A percentile compares a stretch with the other conserved stretches of the same genome.
Evolutionary conservation across 37 sponge, comb jelly and placozoan genomes (phyloP).

Genomic region (Hormiphora californensis): DNA sequence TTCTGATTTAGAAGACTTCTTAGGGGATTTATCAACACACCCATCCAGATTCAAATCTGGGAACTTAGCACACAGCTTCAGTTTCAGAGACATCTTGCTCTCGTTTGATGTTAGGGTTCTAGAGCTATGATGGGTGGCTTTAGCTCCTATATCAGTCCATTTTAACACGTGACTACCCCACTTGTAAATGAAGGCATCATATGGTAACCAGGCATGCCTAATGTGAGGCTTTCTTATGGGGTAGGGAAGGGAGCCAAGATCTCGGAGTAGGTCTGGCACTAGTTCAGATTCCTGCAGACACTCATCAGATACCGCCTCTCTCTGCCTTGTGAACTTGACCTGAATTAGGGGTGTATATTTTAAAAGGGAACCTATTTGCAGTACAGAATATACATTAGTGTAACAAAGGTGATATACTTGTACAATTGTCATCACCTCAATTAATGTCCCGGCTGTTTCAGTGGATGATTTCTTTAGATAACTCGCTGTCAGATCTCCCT

Average conservation of each 20-base stretch:
- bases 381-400: too few species aligned
- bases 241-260: background rate
- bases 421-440: background rate
- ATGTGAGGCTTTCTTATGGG: background rate
- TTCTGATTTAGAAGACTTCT: background rate
- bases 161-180: background rate
- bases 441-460: background rate
- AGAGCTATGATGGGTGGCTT: background rate
- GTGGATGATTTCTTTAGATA: background rate
- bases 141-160: background rate
- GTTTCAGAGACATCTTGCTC: background rate
- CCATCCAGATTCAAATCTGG: background rate
- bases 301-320: background rate
- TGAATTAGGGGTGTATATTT: too few species aligned
- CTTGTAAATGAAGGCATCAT: background rate
- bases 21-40: background rate
- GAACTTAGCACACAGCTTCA: conserved; percentile 21
- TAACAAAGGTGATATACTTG: too few species aligned
- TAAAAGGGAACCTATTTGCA: too few species aligned
- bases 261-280: background rate
- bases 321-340: background rate
- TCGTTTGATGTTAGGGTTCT: background rate
- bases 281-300: background rate
- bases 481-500: background rate
- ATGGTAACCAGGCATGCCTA: background rate